Conservation (phyloP, 1,140 invertebrate species). For the Brachionus manjavacas region DNA sequence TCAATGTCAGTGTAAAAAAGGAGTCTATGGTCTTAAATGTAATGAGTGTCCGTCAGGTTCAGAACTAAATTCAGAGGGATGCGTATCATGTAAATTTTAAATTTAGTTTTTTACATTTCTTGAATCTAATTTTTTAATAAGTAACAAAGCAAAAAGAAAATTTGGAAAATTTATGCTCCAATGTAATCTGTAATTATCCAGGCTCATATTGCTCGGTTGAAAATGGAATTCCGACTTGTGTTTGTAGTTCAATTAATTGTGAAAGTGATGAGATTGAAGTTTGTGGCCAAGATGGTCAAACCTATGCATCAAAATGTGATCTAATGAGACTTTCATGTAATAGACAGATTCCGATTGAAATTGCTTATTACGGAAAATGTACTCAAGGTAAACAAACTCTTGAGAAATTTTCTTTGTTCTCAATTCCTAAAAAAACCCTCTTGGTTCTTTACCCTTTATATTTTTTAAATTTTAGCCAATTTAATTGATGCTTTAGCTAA, state of each 20-base stretch:
- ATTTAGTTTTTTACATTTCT: background rate
- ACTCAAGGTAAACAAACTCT: slow-evolving; percentile 58
- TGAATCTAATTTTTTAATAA: background rate
- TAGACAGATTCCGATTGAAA: slow-evolving; percentile 72
- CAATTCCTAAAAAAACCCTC: background rate
- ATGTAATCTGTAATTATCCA: slow-evolving; percentile 28
- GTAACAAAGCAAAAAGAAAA: background rate
- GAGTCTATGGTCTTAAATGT: slow-evolving; percentile 73
- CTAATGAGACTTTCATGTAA: slow-evolving; percentile 75
- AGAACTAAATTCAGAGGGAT: slow-evolving; percentile 2
- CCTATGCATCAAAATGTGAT: slow-evolving; percentile 58
- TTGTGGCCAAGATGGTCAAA: slow-evolving; percentile 49
- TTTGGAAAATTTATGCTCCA: slow-evolving; percentile 27
- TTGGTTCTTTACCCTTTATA: background rate
- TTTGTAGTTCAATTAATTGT: slow-evolving; percentile 34
- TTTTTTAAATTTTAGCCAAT: slow-evolving; percentile 22
- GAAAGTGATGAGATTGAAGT: slow-evolving; percentile 40
- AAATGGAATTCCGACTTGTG: background rate
- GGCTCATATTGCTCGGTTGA: slow-evolving; percentile 32
- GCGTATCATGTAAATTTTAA: background rate
- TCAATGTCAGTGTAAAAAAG: slow-evolving; percentile 76
- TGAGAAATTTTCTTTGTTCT: background rate
- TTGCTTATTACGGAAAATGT: slow-evolving; percentile 76
- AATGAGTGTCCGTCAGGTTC: slow-evolving; percentile 66
- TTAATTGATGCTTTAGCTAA: slow-evolving; percentile 8